Conservation (phyloP, 2,797 vertebrate genomes). For the Chaetodon trifasciatus region DNA sequence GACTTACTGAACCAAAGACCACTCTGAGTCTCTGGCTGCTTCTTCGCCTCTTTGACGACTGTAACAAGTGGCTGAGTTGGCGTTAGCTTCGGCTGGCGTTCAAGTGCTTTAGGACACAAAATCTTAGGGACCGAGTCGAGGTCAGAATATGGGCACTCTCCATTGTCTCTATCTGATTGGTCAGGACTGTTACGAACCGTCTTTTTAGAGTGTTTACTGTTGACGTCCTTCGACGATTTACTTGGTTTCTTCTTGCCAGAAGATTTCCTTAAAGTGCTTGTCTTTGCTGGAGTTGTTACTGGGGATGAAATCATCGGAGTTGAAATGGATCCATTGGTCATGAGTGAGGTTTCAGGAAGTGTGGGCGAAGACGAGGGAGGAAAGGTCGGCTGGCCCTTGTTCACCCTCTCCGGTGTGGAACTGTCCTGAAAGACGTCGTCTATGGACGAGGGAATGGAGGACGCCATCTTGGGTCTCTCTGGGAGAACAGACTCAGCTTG, state of each 20-base stretch:
- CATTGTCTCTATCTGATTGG: constrained; percentile 56
- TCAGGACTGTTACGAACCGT: constrained; percentile 25
- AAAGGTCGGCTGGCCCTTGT: constrained; percentile 38
- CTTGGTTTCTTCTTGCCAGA: constrained; percentile 78
- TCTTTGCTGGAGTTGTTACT: constrained; percentile 60
- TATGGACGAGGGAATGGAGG: constrained; percentile 58
- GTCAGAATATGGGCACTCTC: constrained; percentile 84
- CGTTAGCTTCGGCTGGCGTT: constrained; percentile 71
- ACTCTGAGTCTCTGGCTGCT: constrained; percentile 79
- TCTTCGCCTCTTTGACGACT: constrained; percentile 79
- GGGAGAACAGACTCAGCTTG: constrained; percentile 92
- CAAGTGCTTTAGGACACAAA: constrained; percentile 85
- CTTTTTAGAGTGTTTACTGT: constrained; percentile 74
- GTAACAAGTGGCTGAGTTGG: constrained; percentile 51
- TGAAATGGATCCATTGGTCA: constrained; percentile 71
- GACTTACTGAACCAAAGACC: constrained; percentile 88
- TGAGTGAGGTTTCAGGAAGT: constrained; percentile 54
- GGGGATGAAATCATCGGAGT: constrained; percentile 32
- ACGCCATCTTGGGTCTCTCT: constrained; percentile 80
- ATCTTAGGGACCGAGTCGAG: constrained; percentile 87
- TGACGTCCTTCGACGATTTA: constrained; percentile 61
- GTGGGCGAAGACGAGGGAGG: constrained; percentile 48
- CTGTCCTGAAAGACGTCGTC: constrained; percentile 67
- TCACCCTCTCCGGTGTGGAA: constrained; percentile 70
- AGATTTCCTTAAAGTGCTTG: constrained; percentile 78